Evolutionary conservation across 2,113 vertebrate species (phyloP).

Genomic region (Pundamilia nyererei): DNA sequence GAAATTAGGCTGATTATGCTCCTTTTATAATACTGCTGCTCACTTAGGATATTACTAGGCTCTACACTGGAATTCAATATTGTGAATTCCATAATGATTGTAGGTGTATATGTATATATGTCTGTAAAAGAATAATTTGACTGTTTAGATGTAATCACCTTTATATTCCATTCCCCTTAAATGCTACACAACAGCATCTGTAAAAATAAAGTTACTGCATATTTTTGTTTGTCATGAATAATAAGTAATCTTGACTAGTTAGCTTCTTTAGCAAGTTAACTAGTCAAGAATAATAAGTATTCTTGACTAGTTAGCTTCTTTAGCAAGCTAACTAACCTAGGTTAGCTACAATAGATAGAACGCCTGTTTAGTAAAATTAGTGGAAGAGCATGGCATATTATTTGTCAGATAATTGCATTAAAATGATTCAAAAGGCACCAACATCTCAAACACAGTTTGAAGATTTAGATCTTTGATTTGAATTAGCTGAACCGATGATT

Average conservation of each 20-base stretch:
- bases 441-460: background rate
- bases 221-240: background rate
- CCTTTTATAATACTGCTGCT: background rate
- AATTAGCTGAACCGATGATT: background rate
- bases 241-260: background rate
- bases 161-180: background rate
- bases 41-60: background rate
- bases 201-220: background rate
- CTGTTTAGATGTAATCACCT: background rate
- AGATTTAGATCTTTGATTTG: background rate
- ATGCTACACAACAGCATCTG: background rate
- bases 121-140: background rate
- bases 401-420: background rate
- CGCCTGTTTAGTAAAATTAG: background rate
- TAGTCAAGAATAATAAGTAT: background rate
- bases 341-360: background rate
- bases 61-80: background rate
- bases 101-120: background rate
- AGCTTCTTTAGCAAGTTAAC: background rate
- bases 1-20: background rate
- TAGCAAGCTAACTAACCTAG: background rate
- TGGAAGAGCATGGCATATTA: background rate
- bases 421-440: background rate
- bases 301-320: background rate
- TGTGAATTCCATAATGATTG: background rate